phyloP scores from a whole-genome alignment of 2,888 invertebrate genomes.

The Tenthredo scrophulariae region DNA sequence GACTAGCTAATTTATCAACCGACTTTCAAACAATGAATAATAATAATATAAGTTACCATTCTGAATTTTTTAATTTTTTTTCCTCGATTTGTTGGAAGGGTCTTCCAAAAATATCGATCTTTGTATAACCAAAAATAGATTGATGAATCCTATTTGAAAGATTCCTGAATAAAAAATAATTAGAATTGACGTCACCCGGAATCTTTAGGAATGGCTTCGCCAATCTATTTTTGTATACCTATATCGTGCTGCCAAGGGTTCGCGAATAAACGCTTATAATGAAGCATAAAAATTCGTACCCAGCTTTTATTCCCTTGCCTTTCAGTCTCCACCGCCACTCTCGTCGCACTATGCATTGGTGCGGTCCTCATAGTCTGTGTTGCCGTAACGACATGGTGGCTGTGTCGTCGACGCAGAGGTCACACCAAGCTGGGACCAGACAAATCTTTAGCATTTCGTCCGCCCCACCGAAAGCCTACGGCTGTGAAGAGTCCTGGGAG shows the following conservation, averaged over 20 bases:
- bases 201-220: neutral
- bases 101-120: neutral
- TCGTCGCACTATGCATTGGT: slow-evolving; percentile 84
- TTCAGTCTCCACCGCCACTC: slow-evolving; percentile 80
- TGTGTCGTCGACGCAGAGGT: slow-evolving; percentile 82
- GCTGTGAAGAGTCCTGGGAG: slow-evolving; percentile 93
- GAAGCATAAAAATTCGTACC: neutral
- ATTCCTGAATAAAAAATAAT: neutral
- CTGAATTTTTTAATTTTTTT: neutral
- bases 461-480: slow-evolving; percentile 85
- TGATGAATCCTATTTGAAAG: neutral
- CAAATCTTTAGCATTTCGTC: slow-evolving; percentile 84
- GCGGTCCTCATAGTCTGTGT: slow-evolving; percentile 82
- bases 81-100: neutral
- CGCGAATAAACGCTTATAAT: neutral
- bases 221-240: neutral
- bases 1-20: neutral
- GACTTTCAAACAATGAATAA: neutral
- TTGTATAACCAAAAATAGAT: neutral
- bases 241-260: neutral
- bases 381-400: slow-evolving; percentile 84
- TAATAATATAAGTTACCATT: neutral
- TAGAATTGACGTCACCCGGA: neutral
- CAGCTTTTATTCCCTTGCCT: slow-evolving; percentile 71
- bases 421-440: slow-evolving; percentile 81